These are phyloP conservation scores for Coenobita brevimanus DNA, from an alignment of 1,140 invertebrate species.

Conservation along the genomic window DNA sequence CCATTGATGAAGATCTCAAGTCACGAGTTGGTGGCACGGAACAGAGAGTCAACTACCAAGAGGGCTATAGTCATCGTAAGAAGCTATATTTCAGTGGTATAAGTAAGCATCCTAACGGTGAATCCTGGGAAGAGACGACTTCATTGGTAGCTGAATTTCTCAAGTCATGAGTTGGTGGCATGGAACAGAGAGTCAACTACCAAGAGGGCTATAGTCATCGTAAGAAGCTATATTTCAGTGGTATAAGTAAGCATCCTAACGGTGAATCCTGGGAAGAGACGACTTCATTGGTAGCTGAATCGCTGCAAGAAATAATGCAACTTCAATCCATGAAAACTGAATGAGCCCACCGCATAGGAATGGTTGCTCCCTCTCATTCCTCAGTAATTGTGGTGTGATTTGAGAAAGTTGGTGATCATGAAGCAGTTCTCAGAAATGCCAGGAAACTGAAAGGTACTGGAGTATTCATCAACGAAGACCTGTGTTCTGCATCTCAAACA, in stretches of 20 bases:
- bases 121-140: neutral
- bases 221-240: neutral
- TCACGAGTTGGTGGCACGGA: too few relatives aligned
- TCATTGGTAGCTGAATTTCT: too few relatives aligned
- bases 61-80: neutral
- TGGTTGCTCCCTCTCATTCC: neutral
- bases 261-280: neutral
- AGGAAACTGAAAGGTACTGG: neutral
- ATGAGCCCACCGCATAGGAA: neutral
- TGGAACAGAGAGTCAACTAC: too few relatives aligned
- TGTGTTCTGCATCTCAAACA: neutral
- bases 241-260: neutral
- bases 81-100: neutral
- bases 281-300: neutral
- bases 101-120: neutral
- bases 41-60: too few relatives aligned
- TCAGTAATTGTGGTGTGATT: neutral
- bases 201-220: neutral
- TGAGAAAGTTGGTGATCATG: neutral
- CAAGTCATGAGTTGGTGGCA: too few relatives aligned
- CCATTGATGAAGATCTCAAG: too few relatives aligned
- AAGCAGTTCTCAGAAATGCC: constrained; percentile 1
- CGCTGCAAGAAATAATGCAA: neutral
- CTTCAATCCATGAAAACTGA: neutral
- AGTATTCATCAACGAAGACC: neutral